Evolutionary conservation across 2,888 invertebrate species (phyloP).

Genomic region (Euplexia lucipara): DNA sequence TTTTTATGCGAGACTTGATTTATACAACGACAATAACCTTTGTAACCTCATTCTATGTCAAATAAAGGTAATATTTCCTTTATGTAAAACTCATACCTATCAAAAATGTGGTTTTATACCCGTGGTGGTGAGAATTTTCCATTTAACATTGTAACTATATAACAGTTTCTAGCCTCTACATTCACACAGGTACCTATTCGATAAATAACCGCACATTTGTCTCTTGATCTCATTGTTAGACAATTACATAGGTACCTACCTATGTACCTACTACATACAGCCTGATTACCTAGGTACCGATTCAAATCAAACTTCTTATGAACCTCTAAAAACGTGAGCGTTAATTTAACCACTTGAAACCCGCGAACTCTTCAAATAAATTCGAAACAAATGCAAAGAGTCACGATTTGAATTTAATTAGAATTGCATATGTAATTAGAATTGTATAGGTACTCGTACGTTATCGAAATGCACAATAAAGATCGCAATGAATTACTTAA

Average conservation of each 20-base stretch:
- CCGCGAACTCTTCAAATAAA: constrained; percentile 46
- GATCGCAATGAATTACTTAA: constrained; percentile 34
- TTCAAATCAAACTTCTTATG: constrained; percentile 27
- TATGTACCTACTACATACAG: background rate
- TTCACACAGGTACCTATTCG: background rate
- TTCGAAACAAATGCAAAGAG: constrained; percentile 52
- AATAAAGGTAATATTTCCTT: constrained; percentile 34
- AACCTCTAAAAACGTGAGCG: constrained; percentile 26
- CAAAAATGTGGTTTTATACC: background rate
- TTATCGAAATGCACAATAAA: constrained; percentile 43
- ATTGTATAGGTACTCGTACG: constrained; percentile 53
- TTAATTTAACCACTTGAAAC: constrained; percentile 41
- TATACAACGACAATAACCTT: constrained; percentile 22
- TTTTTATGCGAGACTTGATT: constrained; percentile 19
- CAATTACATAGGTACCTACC: constrained; percentile 2
- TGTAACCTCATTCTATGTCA: constrained; percentile 29
- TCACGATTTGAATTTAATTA: constrained; percentile 58
- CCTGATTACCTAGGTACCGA: constrained; percentile 24
- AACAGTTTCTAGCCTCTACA: background rate
- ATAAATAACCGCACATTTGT: constrained; percentile 23
- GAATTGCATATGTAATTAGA: constrained; percentile 55
- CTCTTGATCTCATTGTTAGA: constrained; percentile 41
- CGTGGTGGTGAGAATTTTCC: constrained; percentile 20
- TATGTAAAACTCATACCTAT: no score
- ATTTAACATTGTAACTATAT: constrained; percentile 2